Evolutionary conservation across 2,797 vertebrate genomes (phyloP).

Genomic region (Gymnoscopelus microlampas): DNA sequence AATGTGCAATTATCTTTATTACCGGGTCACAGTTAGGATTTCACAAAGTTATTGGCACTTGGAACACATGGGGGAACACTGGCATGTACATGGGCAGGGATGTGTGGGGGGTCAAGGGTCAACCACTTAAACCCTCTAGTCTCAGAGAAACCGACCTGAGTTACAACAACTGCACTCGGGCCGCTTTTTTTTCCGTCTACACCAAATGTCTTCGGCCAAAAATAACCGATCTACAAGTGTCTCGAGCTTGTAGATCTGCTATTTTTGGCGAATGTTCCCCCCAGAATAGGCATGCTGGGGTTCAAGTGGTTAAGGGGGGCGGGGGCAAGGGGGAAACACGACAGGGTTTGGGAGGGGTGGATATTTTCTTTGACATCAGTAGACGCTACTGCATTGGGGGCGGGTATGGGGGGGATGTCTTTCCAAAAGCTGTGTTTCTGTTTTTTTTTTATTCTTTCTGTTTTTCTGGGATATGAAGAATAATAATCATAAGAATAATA

Average conservation of each 20-base stretch:
- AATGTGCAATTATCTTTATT: conserved; percentile 90
- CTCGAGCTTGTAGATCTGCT: too few species aligned
- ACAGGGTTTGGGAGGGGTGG: conserved; percentile 21
- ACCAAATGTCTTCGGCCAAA: too few species aligned
- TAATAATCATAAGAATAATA: conserved; percentile 72
- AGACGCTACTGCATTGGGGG: conserved; percentile 72
- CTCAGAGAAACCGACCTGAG: too few species aligned
- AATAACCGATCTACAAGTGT: too few species aligned
- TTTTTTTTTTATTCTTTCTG: conserved; percentile 26
- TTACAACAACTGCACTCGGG: too few species aligned
- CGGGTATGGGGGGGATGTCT: too few species aligned
- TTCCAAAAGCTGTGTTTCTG: conserved; percentile 5
- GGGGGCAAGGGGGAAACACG: conserved; percentile 23
- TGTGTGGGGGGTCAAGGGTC: conserved; percentile 9
- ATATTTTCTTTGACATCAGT: conserved; percentile 72
- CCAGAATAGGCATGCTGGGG: too few species aligned
- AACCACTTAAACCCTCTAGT: too few species aligned
- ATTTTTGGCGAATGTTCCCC: too few species aligned
- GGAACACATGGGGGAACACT: conserved; percentile 84
- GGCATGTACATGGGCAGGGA: conserved; percentile 69
- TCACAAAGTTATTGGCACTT: conserved; percentile 90
- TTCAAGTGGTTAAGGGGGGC: conserved; percentile 1
- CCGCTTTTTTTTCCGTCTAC: too few species aligned
- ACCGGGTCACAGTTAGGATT: conserved; percentile 87
- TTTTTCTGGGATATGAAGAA: conserved; percentile 70